Evolutionary conservation across 2,888 invertebrate species (phyloP).

Genomic region (Harpagoxenus sublaevis): DNA sequence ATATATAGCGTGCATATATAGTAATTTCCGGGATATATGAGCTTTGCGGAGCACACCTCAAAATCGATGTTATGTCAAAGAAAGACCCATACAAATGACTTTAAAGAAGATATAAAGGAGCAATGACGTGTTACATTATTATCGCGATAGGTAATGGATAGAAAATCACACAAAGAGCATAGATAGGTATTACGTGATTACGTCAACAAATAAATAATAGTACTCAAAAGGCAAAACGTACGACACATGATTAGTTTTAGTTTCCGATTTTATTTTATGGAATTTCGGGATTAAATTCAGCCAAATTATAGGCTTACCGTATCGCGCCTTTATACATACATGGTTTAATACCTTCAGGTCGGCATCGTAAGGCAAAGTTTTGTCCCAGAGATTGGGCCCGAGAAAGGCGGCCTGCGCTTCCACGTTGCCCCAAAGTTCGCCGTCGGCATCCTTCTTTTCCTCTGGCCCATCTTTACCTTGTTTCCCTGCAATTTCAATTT

Average conservation of each 20-base stretch:
- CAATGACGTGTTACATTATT: not conserved
- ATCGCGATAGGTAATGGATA: not conserved
- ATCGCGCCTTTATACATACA: constrained; percentile 86
- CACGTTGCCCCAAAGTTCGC: constrained; percentile 93
- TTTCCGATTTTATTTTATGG: not conserved
- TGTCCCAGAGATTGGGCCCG: constrained; percentile 98
- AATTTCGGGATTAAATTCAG: constrained; percentile 56
- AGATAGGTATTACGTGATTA: not conserved
- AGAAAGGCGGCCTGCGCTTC: constrained; percentile 98
- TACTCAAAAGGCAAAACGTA: not conserved
- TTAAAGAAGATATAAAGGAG: not conserved
- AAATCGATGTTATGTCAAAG: not conserved
- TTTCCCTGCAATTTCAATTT: constrained; percentile 81
- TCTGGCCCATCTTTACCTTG: constrained; percentile 87
- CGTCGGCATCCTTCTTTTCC: constrained; percentile 92
- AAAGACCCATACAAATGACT: not conserved
- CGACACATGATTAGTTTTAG: constrained; percentile 19
- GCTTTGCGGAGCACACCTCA: not conserved
- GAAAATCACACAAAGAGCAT: not conserved
- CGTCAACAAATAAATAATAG: not conserved
- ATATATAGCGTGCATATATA: constrained; percentile 25
- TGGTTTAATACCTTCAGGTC: constrained; percentile 95
- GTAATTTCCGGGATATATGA: constrained; percentile 35
- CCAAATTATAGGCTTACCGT: constrained; percentile 83
- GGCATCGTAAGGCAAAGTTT: constrained; percentile 96